Percentiles rank a stretch among this genome's conserved stretches.
phyloP scores from a whole-genome alignment of 2,888 invertebrate species.

The Tolmerus cingulatus region DNA sequence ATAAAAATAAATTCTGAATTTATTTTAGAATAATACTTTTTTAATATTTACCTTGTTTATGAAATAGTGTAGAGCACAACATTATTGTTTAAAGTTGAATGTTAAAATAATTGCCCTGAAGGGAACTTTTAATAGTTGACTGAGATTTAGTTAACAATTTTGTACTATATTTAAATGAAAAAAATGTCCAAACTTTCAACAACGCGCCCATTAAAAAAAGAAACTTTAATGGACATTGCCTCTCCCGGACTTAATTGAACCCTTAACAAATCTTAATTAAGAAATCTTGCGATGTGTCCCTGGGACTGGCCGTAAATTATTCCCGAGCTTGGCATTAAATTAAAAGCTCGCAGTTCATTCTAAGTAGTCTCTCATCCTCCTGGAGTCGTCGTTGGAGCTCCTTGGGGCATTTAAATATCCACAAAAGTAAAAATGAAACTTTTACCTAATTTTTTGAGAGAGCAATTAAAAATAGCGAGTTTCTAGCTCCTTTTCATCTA shows the following conservation, averaged over 20 bases:
- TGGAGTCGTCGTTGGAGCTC: not conserved
- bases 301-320: conserved; percentile 14
- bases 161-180: not conserved
- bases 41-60: too few species aligned
- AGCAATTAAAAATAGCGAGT: not conserved
- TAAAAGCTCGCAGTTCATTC: not conserved
- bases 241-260: not conserved
- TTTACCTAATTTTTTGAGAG: not conserved
- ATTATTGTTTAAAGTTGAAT: too few species aligned
- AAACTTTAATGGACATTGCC: not conserved
- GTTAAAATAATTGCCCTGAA: not conserved
- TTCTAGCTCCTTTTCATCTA: not conserved
- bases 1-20: too few species aligned
- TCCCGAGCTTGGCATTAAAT: conserved; percentile 4
- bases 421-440: not conserved
- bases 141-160: not conserved
- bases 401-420: conserved; percentile 4
- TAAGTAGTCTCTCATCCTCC: not conserved
- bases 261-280: conserved; percentile 30
- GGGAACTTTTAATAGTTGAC: not conserved
- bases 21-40: too few species aligned
- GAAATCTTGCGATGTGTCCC: conserved; percentile 9
- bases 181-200: not conserved
- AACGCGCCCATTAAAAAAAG: not conserved
- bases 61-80: not conserved